Evolutionary conservation across 2,888 invertebrate genomes (phyloP), one percentile per base, ranked within the genome.

Genomic region (Eilema griseolum): DNA sequence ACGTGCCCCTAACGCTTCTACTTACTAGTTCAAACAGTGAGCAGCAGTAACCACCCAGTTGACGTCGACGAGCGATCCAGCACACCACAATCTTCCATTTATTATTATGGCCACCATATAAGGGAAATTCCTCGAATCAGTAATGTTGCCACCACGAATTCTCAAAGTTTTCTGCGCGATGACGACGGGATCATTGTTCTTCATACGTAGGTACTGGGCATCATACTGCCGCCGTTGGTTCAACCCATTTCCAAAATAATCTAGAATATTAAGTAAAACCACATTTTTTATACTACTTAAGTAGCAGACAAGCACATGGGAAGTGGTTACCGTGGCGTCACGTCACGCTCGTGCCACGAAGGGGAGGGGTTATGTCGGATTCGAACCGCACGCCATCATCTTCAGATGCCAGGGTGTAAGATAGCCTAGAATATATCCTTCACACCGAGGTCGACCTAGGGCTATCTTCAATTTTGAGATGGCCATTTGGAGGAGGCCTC

Each of bases 11-110:
- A 28, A 23, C 16, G 31, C 3, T 2, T 26, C 8, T 61, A 88
- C 95, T 91, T 83, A 95, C 95, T 94, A 95, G 79, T 94, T 95
- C 64, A 95, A 85, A 61, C 95, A 95, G 80, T 95, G 95, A 0
- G 95, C 95, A 0, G 95, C 95, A 0, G 95, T 95, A 0, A 95
- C 71, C 8, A 95, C 86, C 95, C 95, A 95, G 79, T 94, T 93
- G 0, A 84, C 84, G 61, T 95, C 95, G 0, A 95, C 92, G 10
- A 95, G 91, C 3, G 92, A 74, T 0, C 95, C 95, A 0, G 93
- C 95, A 70, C 95, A 95, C 95, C 95, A 95, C 31, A 94, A 64
- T 24, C 93, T 75, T 0, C 92, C 93, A 61, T 95, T 93, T 12
- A 95, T 93, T 11, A 95, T 92, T 8, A 95, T 83, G 0, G 94